These are phyloP conservation scores for Neria commutata DNA, from an alignment of 2,888 invertebrate species.

Conservation along the genomic window DNA sequence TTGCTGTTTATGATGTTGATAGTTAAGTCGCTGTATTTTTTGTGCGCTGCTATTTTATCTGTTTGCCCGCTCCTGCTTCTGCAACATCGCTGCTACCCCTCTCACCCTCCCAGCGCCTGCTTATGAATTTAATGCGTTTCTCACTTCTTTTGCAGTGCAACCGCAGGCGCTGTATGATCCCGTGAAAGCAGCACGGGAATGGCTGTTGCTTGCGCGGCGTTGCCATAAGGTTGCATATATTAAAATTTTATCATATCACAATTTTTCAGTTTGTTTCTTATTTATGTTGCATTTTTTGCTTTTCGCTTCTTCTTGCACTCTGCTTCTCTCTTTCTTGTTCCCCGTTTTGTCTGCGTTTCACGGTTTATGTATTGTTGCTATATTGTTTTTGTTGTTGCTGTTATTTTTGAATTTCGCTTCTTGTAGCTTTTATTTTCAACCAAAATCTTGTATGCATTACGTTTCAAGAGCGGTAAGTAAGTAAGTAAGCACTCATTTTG, in stretches of 20 bases:
- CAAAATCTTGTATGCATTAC: too few relatives aligned
- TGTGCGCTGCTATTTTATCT: too few relatives aligned
- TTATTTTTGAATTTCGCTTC: neutral
- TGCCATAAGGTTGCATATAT: slow-evolving; percentile 1
- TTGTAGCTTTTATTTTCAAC: neutral
- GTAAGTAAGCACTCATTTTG: too few relatives aligned
- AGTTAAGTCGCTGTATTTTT: neutral
- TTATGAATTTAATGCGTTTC: too few relatives aligned
- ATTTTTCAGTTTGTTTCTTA: neutral
- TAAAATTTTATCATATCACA: neutral
- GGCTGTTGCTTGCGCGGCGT: neutral
- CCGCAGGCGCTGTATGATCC: too few relatives aligned
- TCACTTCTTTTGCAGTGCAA: too few relatives aligned
- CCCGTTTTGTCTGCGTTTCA: neutral
- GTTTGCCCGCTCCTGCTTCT: too few relatives aligned
- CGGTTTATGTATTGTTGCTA: neutral
- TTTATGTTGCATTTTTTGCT: neutral
- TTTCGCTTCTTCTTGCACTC: neutral
- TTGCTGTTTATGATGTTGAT: too few relatives aligned
- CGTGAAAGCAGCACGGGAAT: neutral
- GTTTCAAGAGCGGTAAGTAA: too few relatives aligned
- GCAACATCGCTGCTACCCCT: too few relatives aligned
- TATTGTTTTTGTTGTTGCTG: neutral
- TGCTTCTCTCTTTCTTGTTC: too few relatives aligned
- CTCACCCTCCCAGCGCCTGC: neutral